Percentiles rank a stretch among this genome's conserved stretches.
Conservation (phyloP, 2,888 invertebrate species). For the Patella ulyssiponensis region DNA sequence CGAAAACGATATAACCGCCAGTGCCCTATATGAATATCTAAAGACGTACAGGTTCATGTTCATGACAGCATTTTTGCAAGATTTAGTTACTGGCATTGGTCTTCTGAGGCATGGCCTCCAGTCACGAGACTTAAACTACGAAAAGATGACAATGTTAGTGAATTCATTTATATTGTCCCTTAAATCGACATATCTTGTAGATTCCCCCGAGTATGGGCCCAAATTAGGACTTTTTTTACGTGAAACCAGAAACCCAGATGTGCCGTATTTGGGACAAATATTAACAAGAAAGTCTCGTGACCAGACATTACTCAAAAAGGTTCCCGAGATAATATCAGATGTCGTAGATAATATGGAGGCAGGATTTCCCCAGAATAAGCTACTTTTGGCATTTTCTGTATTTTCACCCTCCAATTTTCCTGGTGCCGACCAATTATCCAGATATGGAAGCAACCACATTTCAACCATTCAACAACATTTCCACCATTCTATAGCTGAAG, state of each 20-base stretch:
- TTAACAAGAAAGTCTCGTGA: not conserved
- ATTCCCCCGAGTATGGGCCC: not conserved
- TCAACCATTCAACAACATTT: not conserved
- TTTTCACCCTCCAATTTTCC: not conserved
- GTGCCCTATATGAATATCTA: not conserved
- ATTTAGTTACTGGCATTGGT: not conserved
- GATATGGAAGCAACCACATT: not conserved
- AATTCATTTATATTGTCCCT: not conserved
- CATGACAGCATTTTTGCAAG: not conserved
- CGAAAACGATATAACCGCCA: not conserved
- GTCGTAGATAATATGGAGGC: not conserved
- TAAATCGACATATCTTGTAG: not conserved
- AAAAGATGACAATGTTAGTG: not conserved
- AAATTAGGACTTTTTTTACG: not conserved
- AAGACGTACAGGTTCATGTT: not conserved
- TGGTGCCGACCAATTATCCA: not conserved
- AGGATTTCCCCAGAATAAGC: not conserved
- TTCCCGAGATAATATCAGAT: not conserved
- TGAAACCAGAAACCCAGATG: not conserved
- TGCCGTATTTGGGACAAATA: not conserved
- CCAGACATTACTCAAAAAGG: not conserved
- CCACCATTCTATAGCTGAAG: not conserved
- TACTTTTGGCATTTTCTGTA: not conserved
- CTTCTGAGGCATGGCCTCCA: not conserved
- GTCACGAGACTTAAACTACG: not conserved